phyloP scores from a whole-genome alignment of 53 echinoderm and acorn worm species.

The Apostichopus leukothele region DNA sequence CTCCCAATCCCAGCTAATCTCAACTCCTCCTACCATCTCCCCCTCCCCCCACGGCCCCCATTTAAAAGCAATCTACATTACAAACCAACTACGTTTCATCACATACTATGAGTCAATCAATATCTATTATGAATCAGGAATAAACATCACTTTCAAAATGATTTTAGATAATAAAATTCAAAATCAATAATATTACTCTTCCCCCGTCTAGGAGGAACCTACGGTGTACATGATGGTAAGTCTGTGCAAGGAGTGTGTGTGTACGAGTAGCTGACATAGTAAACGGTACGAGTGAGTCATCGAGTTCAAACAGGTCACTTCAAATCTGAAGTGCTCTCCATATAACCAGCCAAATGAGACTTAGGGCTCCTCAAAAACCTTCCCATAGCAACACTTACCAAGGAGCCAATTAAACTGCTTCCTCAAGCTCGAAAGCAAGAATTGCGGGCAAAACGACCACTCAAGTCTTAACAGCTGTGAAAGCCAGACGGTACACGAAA shows the following conservation, averaged over 20 bases:
- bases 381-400: slow-evolving; percentile 2
- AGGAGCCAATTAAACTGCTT: slow-evolving; percentile 4
- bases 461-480: neutral
- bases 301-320: slow-evolving; percentile 2
- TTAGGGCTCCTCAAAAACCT: neutral
- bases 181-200: too few relatives aligned
- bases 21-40: neutral
- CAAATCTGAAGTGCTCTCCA: neutral
- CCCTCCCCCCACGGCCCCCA: too few relatives aligned
- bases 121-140: too few relatives aligned
- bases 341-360: neutral
- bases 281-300: neutral
- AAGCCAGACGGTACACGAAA: too few relatives aligned
- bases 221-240: too few relatives aligned
- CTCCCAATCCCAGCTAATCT: neutral
- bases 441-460: neutral
- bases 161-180: too few relatives aligned
- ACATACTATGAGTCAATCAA: too few relatives aligned
- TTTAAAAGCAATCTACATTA: too few relatives aligned
- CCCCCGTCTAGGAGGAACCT: too few relatives aligned
- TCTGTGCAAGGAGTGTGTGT: neutral
- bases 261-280: neutral
- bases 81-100: too few relatives aligned
- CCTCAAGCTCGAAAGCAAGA: neutral
- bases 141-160: too few relatives aligned